These are phyloP conservation scores for Epirrhoe alternata DNA, from an alignment of 2,888 invertebrate genomes.

Conservation along the genomic window DNA sequence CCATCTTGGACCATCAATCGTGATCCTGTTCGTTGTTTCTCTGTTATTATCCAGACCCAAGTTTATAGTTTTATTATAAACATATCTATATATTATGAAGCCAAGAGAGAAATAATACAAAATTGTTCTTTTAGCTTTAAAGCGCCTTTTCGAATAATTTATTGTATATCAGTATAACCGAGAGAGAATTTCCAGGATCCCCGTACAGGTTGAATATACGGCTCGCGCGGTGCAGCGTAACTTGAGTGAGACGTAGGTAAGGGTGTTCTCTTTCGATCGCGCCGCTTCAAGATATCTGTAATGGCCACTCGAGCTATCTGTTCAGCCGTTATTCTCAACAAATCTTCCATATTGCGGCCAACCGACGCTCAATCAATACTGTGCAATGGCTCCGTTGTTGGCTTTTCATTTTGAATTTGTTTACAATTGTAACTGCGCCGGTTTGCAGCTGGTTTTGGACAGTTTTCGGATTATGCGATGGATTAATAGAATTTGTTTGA, in stretches of 20 bases:
- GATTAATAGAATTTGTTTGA: neutral
- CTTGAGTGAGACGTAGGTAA: constrained; percentile 68
- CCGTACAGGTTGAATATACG: constrained; percentile 56
- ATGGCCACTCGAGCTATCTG: constrained; percentile 81
- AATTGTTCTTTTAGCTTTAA: neutral
- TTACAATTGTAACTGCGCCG: constrained; percentile 41
- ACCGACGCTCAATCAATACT: constrained; percentile 71
- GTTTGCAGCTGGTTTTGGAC: constrained; percentile 2
- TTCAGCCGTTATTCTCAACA: constrained; percentile 78
- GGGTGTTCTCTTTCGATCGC: constrained; percentile 68
- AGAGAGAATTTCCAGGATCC: constrained; percentile 51
- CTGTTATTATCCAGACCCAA: too few relatives aligned
- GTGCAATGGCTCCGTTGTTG: constrained; percentile 57
- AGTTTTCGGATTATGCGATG: constrained; percentile 3
- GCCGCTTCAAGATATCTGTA: constrained; percentile 76
- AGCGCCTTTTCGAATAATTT: constrained; percentile 28
- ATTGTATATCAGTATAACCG: constrained; percentile 48
- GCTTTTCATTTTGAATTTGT: constrained; percentile 59
- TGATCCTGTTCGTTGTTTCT: too few relatives aligned
- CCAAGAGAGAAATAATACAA: neutral
- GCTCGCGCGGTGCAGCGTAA: constrained; percentile 55
- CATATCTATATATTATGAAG: neutral
- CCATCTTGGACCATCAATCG: too few relatives aligned
- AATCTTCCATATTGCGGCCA: constrained; percentile 78
- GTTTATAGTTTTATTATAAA: too few relatives aligned